A percentile compares a stretch with the other conserved stretches of the same genome.
phyloP scores from a whole-genome alignment of 2,113 vertebrate genomes.

The Hylia prasina region DNA sequence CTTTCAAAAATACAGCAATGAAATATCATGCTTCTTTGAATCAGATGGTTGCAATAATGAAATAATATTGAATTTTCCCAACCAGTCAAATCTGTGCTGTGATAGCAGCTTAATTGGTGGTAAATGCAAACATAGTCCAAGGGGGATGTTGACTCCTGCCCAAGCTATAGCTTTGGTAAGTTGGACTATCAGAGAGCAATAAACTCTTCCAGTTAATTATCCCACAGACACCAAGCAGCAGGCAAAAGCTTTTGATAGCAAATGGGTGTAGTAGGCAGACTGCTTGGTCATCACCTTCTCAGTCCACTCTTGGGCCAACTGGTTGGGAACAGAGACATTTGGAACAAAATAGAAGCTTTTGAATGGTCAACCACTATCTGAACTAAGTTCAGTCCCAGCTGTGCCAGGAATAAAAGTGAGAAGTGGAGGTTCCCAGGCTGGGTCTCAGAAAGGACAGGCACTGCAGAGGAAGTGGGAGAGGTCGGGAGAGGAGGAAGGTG shows the following conservation, averaged over 20 bases:
- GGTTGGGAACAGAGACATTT: not conserved
- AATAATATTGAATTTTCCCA: not conserved
- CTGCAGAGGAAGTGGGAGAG: fast-evolving
- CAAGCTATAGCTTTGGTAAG: not conserved
- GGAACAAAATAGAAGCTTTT: not conserved
- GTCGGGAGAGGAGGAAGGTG: not conserved
- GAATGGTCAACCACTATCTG: not conserved
- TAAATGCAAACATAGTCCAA: not conserved
- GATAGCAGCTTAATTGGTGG: not conserved
- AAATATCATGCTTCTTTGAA: not conserved
- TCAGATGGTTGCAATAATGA: not conserved
- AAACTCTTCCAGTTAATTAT: not conserved
- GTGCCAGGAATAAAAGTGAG: not conserved
- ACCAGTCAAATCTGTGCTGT: not conserved
- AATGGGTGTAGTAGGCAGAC: not conserved
- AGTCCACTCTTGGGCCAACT: not conserved
- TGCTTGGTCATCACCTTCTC: not conserved
- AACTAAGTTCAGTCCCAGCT: not conserved
- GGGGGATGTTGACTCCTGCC: not conserved
- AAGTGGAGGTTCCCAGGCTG: not conserved
- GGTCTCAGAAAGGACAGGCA: not conserved
- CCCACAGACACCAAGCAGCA: not conserved
- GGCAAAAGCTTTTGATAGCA: not conserved
- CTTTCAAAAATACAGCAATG: not conserved
- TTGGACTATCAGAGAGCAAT: not conserved